These are phyloP conservation scores for Pterocles gutturalis DNA, from an alignment of 2,113 vertebrate species.

Conservation along the genomic window DNA sequence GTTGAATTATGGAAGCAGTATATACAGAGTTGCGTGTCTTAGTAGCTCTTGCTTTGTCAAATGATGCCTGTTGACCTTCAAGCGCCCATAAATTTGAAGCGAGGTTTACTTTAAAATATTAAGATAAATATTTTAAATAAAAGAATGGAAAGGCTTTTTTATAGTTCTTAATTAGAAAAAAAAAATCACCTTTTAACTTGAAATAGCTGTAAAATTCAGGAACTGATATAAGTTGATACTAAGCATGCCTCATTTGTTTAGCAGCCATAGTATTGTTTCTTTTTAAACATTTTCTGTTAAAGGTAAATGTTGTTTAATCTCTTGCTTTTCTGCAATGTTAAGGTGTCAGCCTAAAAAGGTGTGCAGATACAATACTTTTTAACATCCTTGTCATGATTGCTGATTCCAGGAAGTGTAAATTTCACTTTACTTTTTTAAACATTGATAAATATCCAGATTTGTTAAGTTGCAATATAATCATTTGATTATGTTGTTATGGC, in stretches of 20 bases:
- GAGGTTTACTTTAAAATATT: not conserved
- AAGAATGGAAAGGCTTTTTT: not conserved
- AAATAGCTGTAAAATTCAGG: not conserved
- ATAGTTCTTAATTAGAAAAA: not conserved
- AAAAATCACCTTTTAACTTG: not conserved
- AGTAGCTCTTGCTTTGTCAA: not conserved
- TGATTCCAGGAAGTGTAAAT: not conserved
- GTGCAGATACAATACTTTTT: not conserved
- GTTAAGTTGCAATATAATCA: not conserved
- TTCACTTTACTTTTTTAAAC: not conserved
- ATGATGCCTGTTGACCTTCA: not conserved
- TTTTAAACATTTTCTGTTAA: not conserved
- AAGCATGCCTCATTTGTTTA: not conserved
- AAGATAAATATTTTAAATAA: not conserved
- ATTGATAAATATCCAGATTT: not conserved
- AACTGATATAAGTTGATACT: not conserved
- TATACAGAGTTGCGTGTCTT: not conserved
- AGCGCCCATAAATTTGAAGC: not conserved
- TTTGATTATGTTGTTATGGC: not conserved
- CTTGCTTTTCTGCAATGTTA: not conserved
- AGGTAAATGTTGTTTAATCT: not conserved
- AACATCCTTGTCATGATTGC: not conserved
- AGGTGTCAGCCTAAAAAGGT: not conserved
- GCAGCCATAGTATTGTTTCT: not conserved
- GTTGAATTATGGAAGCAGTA: not conserved